Conservation (phyloP, 2,113 vertebrate genomes). For the Sitta europaea region DNA sequence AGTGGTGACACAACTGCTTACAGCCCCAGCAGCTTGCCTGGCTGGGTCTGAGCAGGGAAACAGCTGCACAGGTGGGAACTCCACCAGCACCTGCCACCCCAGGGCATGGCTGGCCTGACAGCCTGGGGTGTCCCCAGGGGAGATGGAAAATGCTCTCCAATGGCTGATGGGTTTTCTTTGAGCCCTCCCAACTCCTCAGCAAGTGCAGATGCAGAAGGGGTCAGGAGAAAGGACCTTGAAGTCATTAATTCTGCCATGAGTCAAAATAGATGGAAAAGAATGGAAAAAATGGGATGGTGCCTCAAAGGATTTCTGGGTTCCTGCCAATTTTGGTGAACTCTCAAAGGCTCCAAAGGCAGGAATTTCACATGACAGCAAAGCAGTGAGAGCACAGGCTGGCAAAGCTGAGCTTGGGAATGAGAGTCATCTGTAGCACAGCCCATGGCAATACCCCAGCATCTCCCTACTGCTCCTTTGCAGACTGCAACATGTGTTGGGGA, state of each 20-base stretch:
- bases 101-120: neutral
- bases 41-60: neutral
- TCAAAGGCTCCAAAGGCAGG: neutral
- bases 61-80: neutral
- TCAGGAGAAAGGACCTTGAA: neutral
- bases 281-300: neutral
- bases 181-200: neutral
- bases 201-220: neutral
- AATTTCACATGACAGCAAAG: neutral
- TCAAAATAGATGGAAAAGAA: neutral
- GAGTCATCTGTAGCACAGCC: neutral
- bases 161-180: neutral
- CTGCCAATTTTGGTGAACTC: neutral
- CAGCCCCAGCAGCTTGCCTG: neutral
- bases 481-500: neutral
- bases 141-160: neutral
- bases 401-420: neutral
- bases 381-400: neutral
- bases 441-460: neutral
- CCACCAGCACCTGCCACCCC: neutral
- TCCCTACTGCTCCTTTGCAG: neutral
- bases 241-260: neutral
- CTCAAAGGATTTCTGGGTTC: neutral
- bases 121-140: neutral
- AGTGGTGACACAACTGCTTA: conserved; percentile 54